These are phyloP conservation scores for Trichogramma pretiosum DNA, from an alignment of 1,140 invertebrate genomes.

Conservation along the genomic window DNA sequence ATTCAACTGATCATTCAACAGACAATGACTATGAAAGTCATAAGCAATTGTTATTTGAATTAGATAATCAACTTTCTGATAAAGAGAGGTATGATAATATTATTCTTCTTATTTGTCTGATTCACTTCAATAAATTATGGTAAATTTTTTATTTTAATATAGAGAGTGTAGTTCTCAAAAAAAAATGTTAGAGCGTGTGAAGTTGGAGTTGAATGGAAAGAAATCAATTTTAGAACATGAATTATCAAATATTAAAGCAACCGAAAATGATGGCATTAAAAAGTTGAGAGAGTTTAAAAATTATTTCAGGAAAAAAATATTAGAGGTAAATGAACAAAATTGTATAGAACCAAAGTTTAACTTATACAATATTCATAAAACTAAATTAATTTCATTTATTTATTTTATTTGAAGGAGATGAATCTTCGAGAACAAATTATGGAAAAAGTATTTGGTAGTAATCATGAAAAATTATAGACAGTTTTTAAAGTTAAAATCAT, in stretches of 20 bases:
- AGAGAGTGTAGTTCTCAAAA: constrained; percentile 9
- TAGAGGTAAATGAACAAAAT: too few relatives aligned
- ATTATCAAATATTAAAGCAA: constrained; percentile 6
- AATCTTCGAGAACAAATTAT: too few relatives aligned
- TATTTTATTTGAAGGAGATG: too few relatives aligned
- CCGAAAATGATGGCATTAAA: constrained; percentile 11
- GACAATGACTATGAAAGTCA: constrained; percentile 11
- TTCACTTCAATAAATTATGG: background rate
- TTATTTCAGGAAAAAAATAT: constrained; percentile 18
- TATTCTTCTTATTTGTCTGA: background rate
- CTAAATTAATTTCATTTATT: too few relatives aligned
- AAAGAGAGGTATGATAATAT: constrained; percentile 9
- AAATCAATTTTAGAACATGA: constrained; percentile 16
- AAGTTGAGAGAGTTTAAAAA: constrained; percentile 14
- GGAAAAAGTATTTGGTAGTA: too few relatives aligned
- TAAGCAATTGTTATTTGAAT: constrained; percentile 8
- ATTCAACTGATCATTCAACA: background rate
- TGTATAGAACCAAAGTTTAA: too few relatives aligned
- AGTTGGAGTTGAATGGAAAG: constrained; percentile 15
- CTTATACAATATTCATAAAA: too few relatives aligned
- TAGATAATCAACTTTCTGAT: constrained; percentile 10
- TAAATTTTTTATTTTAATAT: constrained; percentile 2
- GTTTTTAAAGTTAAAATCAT: too few relatives aligned
- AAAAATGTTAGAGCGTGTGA: constrained; percentile 8
- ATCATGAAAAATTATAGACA: too few relatives aligned